phyloP scores from a whole-genome alignment of 1,140 invertebrate species.

The Colletes gigas region DNA sequence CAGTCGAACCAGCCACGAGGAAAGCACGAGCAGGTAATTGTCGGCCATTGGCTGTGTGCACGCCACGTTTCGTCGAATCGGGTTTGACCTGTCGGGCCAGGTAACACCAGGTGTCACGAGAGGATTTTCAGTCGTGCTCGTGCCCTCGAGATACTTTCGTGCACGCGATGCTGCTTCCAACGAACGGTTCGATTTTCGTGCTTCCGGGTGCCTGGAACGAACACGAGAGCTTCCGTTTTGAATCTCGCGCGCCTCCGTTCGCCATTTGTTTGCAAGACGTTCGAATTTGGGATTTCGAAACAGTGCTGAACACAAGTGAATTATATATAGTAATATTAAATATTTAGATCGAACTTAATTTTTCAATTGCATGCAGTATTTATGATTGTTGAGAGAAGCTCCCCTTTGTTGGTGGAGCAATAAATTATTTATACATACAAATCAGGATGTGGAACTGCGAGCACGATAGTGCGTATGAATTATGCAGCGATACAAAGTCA shows the following conservation, averaged over 20 bases:
- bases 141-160: neutral
- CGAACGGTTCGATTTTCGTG: constrained; percentile 6
- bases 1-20: neutral
- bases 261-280: neutral
- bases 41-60: neutral
- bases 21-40: neutral
- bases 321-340: no score
- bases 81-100: constrained; percentile 19
- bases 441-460: no score
- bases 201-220: neutral
- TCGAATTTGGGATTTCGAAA: no score
- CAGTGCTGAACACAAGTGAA: no score
- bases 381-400: no score
- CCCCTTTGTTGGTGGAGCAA: no score
- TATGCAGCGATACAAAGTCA: no score
- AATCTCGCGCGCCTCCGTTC: neutral
- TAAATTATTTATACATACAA: no score
- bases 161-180: neutral
- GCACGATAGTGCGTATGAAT: no score
- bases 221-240: neutral
- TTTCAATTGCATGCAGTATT: no score
- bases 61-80: neutral
- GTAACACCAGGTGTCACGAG: constrained; percentile 11
- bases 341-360: no score
- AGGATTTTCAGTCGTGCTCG: neutral